Evolutionary conservation across 2,113 vertebrate species (phyloP), one percentile per base, ranked within the genome.

Genomic region (Corapipo altera): DNA sequence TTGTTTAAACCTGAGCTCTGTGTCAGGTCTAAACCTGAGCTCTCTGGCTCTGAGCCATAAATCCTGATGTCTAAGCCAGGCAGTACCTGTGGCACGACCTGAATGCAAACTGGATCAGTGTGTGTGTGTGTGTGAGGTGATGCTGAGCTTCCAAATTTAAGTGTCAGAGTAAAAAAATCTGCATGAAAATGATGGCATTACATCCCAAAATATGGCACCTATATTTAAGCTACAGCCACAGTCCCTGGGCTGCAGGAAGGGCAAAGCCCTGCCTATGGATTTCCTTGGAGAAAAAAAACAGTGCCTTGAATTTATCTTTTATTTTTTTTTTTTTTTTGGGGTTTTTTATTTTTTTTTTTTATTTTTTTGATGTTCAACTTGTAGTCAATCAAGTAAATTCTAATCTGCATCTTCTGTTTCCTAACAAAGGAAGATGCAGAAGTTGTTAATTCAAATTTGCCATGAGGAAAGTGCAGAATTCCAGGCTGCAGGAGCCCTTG

Each of bases 61-160:
- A 26, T 37, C 1, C 23, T 14, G 35, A 3, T 3, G 3, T 1
- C 0, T 54, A 32, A 49, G 32, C 49, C 69, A 46, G n/a, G 69
- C 76, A 74, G 46, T 24, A 58, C 57, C 32, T 58, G 2, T 26
- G 49, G 57, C 52, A 12, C 18, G 83, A 37, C 64, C 75, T 32
- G 64, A 49, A 23, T 86, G 43, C 84, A 80, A 20, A 75, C 43
- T 67, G 73, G 43, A 55, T 87, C 88, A 44, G 70, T 73, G 61
- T n/a, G 39, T 41, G n/a, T n/a, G n/a, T n/a, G n/a, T n/a, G 37
- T 86, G 8, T 15, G 71, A 94, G 41, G 37, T 76, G 75, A 65
- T 20, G 10, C 23, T 6, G 3, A 87, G 85, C 48, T 85, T 67
- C 81, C 80, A 44, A 19, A 85, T n/a, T 46, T 4, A 64, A 77